A percentile compares a stretch with the other conserved stretches of the same genome.
Evolutionary conservation across 2,113 vertebrate genomes (phyloP).

Genomic region (Onychostoma macrolepis): DNA sequence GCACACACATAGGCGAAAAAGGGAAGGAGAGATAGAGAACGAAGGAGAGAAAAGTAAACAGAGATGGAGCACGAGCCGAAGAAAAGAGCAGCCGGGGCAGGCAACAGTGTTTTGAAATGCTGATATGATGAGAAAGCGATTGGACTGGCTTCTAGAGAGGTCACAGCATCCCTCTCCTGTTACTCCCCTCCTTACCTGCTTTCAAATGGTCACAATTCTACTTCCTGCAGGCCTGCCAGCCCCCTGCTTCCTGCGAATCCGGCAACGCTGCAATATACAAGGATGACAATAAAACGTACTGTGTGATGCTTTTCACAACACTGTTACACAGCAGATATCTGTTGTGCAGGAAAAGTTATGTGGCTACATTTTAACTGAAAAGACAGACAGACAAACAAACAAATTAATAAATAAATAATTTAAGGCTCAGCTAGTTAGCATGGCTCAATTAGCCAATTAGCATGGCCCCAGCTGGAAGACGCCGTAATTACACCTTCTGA

Average conservation of each 20-base stretch:
- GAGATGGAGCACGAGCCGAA: slow-evolving; percentile 35
- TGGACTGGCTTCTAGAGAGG: slow-evolving; percentile 47
- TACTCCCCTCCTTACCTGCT: slow-evolving; percentile 37
- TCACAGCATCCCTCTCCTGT: slow-evolving; percentile 49
- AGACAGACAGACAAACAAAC: neutral
- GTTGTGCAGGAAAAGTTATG: neutral
- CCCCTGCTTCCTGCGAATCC: neutral
- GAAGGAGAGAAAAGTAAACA: slow-evolving; percentile 35
- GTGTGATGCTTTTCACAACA: neutral
- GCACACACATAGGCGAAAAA: slow-evolving; percentile 56
- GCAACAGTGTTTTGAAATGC: slow-evolving; percentile 27
- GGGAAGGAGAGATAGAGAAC: slow-evolving; percentile 34
- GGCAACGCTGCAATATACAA: neutral
- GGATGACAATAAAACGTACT: neutral
- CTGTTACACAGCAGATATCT: neutral
- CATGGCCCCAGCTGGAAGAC: neutral
- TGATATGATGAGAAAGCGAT: slow-evolving; percentile 46
- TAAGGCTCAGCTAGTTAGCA: neutral
- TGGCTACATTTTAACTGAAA: neutral
- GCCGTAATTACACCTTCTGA: neutral
- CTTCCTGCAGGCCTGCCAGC: neutral
- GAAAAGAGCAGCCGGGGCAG: slow-evolving; percentile 13
- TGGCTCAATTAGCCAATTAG: neutral
- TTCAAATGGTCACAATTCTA: slow-evolving; percentile 67
- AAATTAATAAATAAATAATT: too few species aligned